Conservation (phyloP, 2,113 vertebrate species). For the Rynchops niger region DNA sequence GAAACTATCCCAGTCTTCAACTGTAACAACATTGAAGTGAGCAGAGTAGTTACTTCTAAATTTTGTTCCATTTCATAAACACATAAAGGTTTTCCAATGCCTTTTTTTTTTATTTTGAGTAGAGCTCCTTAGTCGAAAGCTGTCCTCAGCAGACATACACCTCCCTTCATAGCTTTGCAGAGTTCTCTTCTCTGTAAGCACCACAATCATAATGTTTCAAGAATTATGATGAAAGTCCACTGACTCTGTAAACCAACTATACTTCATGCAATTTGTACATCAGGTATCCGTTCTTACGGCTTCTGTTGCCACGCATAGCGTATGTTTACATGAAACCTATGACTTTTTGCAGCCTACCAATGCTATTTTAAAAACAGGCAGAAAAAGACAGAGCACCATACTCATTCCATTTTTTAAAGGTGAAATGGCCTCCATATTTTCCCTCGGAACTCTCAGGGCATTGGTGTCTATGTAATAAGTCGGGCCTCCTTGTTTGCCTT, state of each 20-base stretch:
- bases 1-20: slow-evolving; percentile 99
- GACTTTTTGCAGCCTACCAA: neutral
- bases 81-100: neutral
- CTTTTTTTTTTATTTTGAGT: neutral
- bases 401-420: slow-evolving; percentile 99
- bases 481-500: slow-evolving; percentile 91
- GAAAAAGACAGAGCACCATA: slow-evolving; percentile 70
- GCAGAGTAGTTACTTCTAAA: neutral
- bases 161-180: neutral
- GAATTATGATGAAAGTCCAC: neutral
- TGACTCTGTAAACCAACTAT: neutral
- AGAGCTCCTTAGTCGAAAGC: neutral
- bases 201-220: neutral
- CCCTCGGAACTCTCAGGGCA: slow-evolving; percentile 91
- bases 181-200: neutral
- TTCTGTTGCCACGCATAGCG: neutral
- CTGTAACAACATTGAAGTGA: slow-evolving; percentile 69
- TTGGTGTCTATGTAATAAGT: slow-evolving; percentile 97
- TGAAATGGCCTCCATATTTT: slow-evolving; percentile 97
- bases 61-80: neutral
- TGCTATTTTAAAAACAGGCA: neutral
- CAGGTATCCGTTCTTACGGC: fast-evolving
- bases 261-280: neutral
- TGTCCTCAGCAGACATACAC: neutral
- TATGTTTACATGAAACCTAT: neutral